A percentile compares a stretch with the other conserved stretches of the same genome.
Evolutionary conservation across 2,797 vertebrate genomes (phyloP).

Genomic region (Melopsittacus undulatus): DNA sequence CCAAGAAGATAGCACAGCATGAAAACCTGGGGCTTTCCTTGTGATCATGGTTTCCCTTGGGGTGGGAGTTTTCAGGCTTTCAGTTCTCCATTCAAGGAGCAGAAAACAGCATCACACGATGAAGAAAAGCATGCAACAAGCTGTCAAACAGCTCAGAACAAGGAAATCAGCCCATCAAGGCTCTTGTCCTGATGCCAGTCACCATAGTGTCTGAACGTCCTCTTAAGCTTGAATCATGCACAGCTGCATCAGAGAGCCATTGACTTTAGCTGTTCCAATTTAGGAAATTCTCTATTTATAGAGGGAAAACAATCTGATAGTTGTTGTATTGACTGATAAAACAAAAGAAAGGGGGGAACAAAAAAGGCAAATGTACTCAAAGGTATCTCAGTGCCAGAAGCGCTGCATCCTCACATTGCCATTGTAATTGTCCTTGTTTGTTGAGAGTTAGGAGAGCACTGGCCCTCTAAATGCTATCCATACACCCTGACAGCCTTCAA

Average conservation of each 20-base stretch:
- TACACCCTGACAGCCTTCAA: neutral
- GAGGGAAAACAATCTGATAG: neutral
- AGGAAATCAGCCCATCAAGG: neutral
- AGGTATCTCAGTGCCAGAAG: neutral
- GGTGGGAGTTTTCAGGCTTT: neutral
- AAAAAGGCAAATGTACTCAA: neutral
- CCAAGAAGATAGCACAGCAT: accelerated
- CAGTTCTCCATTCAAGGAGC: neutral
- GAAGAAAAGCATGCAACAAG: neutral
- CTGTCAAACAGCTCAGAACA: neutral
- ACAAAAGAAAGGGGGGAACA: neutral
- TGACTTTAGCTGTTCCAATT: neutral
- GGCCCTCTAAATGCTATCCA: neutral
- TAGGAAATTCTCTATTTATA: neutral
- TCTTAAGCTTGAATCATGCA: neutral
- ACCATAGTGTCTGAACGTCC: neutral
- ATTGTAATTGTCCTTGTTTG: neutral
- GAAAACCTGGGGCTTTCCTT: neutral
- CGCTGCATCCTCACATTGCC: neutral
- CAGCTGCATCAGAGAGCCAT: neutral
- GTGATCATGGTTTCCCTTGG: neutral
- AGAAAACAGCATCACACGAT: neutral
- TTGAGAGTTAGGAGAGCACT: neutral
- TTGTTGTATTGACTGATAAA: neutral
- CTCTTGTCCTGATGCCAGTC: neutral